Percentiles rank a stretch among this genome's conserved stretches.
phyloP scores from a whole-genome alignment of 1,140 invertebrate species.

The Lithobius niger region DNA sequence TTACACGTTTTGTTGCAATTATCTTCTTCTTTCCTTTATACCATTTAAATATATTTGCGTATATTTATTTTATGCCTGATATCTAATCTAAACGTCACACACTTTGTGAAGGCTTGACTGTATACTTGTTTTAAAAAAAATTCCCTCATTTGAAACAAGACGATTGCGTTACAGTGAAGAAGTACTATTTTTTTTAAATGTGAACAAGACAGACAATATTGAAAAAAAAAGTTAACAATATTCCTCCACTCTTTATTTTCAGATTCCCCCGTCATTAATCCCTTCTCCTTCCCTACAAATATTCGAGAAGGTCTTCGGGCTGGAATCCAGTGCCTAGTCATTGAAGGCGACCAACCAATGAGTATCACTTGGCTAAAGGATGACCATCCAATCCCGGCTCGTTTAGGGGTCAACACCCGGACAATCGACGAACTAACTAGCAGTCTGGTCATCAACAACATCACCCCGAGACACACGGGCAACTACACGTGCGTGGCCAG shows the following conservation, averaged over 20 bases:
- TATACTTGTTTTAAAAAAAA: no score
- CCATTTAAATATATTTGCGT: no score
- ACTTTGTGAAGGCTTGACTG: no score
- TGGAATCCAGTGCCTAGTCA: conserved; percentile 40
- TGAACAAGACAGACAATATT: no score
- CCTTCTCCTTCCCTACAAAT: conserved; percentile 47
- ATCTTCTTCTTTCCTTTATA: no score
- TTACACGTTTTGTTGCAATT: no score
- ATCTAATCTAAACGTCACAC: no score
- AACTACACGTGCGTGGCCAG: conserved; percentile 36
- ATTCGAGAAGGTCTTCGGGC: conserved; percentile 49
- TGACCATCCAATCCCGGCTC: conserved; percentile 21
- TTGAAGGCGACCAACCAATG: conserved; percentile 33
- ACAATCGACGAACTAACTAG: conserved; percentile 10
- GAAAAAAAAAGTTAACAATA: no score
- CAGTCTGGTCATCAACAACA: conserved; percentile 29
- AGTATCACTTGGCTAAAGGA: conserved; percentile 33
- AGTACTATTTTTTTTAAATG: no score
- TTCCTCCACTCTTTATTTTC: conserved; percentile 26
- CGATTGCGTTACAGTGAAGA: no score
- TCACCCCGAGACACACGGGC: conserved; percentile 31
- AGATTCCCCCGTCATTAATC: conserved; percentile 54
- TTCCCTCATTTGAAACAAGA: no score
- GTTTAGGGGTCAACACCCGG: neutral
- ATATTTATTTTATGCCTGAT: no score